Percentiles rank a stretch among this genome's conserved stretches.
These are phyloP conservation scores for Petrosia ficiformis DNA, from an alignment of 37 sponge, comb jelly and placozoan species.

Conservation along the genomic window DNA sequence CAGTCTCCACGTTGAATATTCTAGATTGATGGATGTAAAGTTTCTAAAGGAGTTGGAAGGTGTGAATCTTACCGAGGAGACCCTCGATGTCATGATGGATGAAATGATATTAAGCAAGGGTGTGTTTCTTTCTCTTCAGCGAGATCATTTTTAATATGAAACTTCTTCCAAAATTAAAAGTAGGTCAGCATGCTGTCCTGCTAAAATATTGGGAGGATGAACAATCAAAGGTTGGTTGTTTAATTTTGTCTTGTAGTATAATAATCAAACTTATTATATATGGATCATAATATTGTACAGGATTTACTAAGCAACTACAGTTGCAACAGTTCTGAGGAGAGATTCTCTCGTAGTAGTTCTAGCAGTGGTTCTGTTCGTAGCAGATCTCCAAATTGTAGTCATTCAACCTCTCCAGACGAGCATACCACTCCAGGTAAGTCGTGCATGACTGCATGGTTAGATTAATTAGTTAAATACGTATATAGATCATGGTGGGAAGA, in stretches of 20 bases:
- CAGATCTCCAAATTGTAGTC: background rate
- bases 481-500: background rate
- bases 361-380: background rate
- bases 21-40: background rate
- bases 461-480: background rate
- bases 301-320: too few relatives aligned
- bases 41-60: background rate
- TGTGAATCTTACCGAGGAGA: background rate
- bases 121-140: background rate
- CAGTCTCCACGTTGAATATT: too few relatives aligned
- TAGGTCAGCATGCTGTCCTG: background rate
- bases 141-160: background rate
- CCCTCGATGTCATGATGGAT: background rate
- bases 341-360: background rate
- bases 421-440: too few relatives aligned
- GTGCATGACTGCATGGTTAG: too few relatives aligned
- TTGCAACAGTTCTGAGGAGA: background rate
- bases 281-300: too few relatives aligned
- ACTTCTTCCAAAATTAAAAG: background rate
- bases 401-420: too few relatives aligned
- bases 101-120: background rate
- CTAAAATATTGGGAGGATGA: background rate
- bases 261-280: too few relatives aligned
- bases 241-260: background rate
- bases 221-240: background rate